Base-by-base conservation (phyloP, 2,797 vertebrate species). In the Valencia hispanica region DNA sequence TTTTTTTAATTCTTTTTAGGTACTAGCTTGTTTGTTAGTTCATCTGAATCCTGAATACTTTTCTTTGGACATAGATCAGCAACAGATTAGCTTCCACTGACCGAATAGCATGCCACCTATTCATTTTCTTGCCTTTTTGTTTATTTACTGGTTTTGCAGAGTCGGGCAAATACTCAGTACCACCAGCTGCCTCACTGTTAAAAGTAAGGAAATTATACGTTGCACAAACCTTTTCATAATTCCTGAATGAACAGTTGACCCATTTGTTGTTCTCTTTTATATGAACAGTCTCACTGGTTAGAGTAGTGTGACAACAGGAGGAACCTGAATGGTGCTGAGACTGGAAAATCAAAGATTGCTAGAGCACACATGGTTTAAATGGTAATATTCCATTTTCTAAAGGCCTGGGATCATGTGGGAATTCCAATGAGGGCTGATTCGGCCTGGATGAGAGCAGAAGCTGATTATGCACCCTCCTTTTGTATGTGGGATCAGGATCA, bases 281-380 rank as follows among this genome's bases (percentile, higher is more conserved):
- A 43, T 68, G 30, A 45, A 14, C 10, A 43, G 15, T 68, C 65
- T 39, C 25, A 5, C 47, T 34, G 70, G 36, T 51, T 18, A 22
- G 50, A 68, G 50, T 68, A 41, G 55, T 51, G 51, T 0, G 50
- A 57, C 10, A 81, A 68, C 70, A 17, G 1, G 48, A 32, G 18
- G 72, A 84, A 79, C 45, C 32, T 14, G 15, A 79, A 73, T 82
- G 50, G 30, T 76, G 20, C 20, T 34, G 43, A 51, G 59, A 83
- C 83, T 57, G 81, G 73, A 74, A 74, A 84, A 88, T 75, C 83
- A 89, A 88, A 89, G 88, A 89, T 90, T 84, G 80, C 85, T 79
- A 79, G 84, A 87, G 87, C 75, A 85, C 88, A 90, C 88, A 87
- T 89, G 86, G 90, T 88, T 91, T 91, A 89, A 93, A 90, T 84